Conservation (phyloP, 2,888 invertebrate genomes). For the Lasius fuliginosus region DNA sequence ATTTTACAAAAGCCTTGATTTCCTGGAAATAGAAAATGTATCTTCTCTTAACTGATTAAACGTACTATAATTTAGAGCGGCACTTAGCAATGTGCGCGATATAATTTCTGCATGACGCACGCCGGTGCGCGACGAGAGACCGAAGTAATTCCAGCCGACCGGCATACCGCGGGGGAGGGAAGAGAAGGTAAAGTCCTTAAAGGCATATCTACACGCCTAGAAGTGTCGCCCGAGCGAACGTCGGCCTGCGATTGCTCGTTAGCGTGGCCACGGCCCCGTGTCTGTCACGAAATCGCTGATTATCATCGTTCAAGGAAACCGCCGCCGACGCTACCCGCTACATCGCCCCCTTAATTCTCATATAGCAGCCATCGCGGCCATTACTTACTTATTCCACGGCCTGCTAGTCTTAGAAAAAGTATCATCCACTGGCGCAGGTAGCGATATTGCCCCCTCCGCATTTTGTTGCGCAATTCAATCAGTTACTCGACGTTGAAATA, state of each 20-base stretch:
- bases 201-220: conserved; percentile 78
- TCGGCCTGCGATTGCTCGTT: conserved; percentile 85
- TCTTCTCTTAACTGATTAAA: conserved; percentile 53
- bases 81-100: conserved; percentile 44
- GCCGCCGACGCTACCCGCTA: conserved; percentile 80
- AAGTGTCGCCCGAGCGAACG: conserved; percentile 82
- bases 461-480: conserved; percentile 5
- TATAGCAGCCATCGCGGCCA: conserved; percentile 82
- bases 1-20: conserved; percentile 47
- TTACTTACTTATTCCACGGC: conserved; percentile 82
- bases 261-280: conserved; percentile 86
- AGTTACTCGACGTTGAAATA: background rate
- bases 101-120: conserved; percentile 50
- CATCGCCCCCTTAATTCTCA: conserved; percentile 74
- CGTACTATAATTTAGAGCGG: conserved; percentile 49
- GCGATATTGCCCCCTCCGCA: conserved; percentile 14
- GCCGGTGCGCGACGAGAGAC: conserved; percentile 36
- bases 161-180: conserved; percentile 11
- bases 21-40: conserved; percentile 48
- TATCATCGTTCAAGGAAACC: conserved; percentile 86
- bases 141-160: conserved; percentile 58
- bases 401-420: conserved; percentile 77
- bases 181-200: conserved; percentile 63
- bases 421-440: conserved; percentile 62
- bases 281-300: conserved; percentile 87